Conservation (phyloP, 2,888 invertebrate species). For the Drosophila mayaguana region DNA sequence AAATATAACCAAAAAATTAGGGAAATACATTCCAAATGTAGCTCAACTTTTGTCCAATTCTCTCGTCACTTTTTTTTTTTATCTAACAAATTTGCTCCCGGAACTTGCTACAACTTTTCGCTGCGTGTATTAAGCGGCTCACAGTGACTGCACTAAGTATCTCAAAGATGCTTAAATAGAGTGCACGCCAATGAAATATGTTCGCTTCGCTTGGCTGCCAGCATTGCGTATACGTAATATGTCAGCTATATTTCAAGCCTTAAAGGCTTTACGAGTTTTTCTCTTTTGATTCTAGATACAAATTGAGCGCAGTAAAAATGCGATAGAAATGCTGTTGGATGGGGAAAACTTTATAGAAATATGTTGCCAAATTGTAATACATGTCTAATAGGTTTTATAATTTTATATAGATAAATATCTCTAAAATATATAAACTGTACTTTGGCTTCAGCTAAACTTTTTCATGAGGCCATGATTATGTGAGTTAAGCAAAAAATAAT, state of each 20-base stretch:
- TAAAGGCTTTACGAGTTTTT: neutral
- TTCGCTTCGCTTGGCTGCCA: slow-evolving; percentile 10
- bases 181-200: slow-evolving; percentile 29
- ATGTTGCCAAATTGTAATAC: too few relatives aligned
- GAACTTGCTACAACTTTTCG: slow-evolving; percentile 1
- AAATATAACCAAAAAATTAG: neutral
- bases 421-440: neutral
- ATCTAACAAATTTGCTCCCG: neutral
- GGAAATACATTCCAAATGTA: neutral
- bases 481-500: neutral
- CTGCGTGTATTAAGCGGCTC: slow-evolving; percentile 40
- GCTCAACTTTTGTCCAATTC: neutral
- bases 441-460: neutral
- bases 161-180: slow-evolving; percentile 37
- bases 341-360: too few relatives aligned
- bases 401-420: too few relatives aligned
- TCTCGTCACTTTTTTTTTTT: neutral
- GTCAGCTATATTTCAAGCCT: slow-evolving; percentile 1
- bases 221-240: slow-evolving; percentile 39
- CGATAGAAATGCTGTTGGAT: neutral
- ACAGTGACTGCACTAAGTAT: slow-evolving; percentile 39
- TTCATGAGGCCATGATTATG: neutral
- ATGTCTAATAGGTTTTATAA: too few relatives aligned
- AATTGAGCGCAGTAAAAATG: neutral
- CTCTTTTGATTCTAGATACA: neutral